Base-by-base conservation (phyloP, 2,888 invertebrate genomes). In the Apamea crenata region DNA sequence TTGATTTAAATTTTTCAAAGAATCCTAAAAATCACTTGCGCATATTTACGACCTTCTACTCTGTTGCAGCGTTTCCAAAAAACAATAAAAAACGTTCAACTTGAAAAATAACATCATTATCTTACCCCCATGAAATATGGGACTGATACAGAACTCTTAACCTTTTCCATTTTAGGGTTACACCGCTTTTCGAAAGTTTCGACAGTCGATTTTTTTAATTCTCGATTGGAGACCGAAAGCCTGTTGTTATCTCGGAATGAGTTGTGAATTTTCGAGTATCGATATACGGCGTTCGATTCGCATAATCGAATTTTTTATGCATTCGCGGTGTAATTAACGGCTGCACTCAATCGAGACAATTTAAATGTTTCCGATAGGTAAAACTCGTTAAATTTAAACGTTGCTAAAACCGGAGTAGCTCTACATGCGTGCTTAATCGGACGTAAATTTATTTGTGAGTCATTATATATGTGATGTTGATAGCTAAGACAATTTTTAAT, bases 301-400 rank as follows among this genome's bases (percentile, higher is more conserved):
- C 79, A 89, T 91, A 91, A 91, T 92, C 90, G 91, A 89, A 76
- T 91, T 91, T 91, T 91, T 91, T 83, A 83, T 85, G 77, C 82
- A 82, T 71, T 84, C 76, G 21, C 77, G 36, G 89, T 91, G 91
- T 91, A 93, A 91, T 93, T 93, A 91, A 88, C 91, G 92, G 91
- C 92, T 94, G 94, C 92, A 94, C 91, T 92, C 90, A 90, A 91
- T 92, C 89, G 92, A 92, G 88, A 91, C 91, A 91, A 88, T 91
- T 93, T 92, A 87, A 93, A 93, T 91, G 92, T 95, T 94, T 95
- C 94, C 95, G 94, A 94, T 94, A 88, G 90, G 85, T 85, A 87
- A 89, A 91, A 92, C 91, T 91, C 90, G 89, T 92, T 92, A 91
- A 90, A 91, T 90, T 90, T 90, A 89, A 92, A 90, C 88, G 83